Percentiles rank a stretch among this genome's conserved stretches.
phyloP scores from a whole-genome alignment of 2,797 vertebrate genomes.

The Rallus crepitans region DNA sequence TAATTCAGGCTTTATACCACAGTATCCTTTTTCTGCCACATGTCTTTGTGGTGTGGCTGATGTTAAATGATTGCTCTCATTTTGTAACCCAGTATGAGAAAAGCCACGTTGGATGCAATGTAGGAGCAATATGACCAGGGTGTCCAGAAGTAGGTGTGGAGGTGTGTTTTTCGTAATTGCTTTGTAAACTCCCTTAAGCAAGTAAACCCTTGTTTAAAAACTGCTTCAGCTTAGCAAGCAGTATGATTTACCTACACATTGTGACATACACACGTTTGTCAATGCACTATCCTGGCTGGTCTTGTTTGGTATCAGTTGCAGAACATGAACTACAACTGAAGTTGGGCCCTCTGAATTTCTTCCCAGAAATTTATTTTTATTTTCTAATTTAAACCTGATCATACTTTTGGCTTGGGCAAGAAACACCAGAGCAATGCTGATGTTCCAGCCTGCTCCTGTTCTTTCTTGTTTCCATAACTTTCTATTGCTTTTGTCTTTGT shows the following conservation, averaged over 20 bases:
- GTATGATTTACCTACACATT: background rate
- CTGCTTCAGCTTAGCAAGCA: background rate
- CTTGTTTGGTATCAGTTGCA: background rate
- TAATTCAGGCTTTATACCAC: background rate
- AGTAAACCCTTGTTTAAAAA: background rate
- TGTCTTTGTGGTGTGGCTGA: background rate
- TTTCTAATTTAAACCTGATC: background rate
- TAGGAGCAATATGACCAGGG: no score
- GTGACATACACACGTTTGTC: background rate
- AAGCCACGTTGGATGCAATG: background rate
- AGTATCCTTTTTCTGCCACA: background rate
- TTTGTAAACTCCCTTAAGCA: background rate
- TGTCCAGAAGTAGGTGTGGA: background rate
- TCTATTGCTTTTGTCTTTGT: background rate
- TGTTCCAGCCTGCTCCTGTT: background rate
- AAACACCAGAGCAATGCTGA: background rate
- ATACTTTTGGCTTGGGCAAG: background rate
- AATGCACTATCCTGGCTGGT: background rate
- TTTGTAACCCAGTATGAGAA: background rate
- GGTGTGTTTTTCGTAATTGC: background rate
- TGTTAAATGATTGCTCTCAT: background rate
- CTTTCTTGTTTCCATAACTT: background rate
- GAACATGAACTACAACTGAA: background rate
- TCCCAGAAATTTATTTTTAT: background rate
- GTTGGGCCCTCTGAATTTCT: background rate